Conservation (phyloP, 2,888 invertebrate genomes). For the Epiblema foenella region DNA sequence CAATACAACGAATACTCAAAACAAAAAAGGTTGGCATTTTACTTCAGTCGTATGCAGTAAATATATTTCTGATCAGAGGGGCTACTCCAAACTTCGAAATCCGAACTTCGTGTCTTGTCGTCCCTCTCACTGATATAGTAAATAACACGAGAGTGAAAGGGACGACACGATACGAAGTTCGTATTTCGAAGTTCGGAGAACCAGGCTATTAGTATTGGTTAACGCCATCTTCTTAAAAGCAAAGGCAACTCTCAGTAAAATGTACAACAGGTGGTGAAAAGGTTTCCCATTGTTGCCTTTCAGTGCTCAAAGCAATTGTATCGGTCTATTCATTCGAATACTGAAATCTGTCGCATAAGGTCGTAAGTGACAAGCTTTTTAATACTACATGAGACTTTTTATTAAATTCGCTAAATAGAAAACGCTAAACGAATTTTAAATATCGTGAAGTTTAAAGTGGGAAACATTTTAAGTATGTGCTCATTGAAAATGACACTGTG, state of each 20-base stretch:
- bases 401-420: not conserved
- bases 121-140: too few relatives aligned
- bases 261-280: conserved; percentile 14
- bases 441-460: not conserved
- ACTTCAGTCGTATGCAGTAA: too few relatives aligned
- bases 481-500: not conserved
- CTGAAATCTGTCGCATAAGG: not conserved
- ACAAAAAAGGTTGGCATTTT: too few relatives aligned
- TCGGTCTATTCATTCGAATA: conserved; percentile 9
- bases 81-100: too few relatives aligned
- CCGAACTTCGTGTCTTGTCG: too few relatives aligned
- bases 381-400: not conserved
- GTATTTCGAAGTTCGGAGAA: too few relatives aligned
- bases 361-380: not conserved
- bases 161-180: too few relatives aligned
- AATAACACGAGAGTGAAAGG: too few relatives aligned
- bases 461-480: conserved; percentile 1
- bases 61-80: too few relatives aligned
- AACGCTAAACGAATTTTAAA: conserved; percentile 8
- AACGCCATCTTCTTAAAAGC: conserved; percentile 9
- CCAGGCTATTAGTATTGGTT: too few relatives aligned
- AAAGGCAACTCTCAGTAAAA: conserved; percentile 6
- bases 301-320: conserved; percentile 9
- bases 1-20: too few relatives aligned
- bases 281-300: conserved; percentile 16